Conservation (phyloP, 2,113 vertebrate species). For the Callipepla squamata region DNA sequence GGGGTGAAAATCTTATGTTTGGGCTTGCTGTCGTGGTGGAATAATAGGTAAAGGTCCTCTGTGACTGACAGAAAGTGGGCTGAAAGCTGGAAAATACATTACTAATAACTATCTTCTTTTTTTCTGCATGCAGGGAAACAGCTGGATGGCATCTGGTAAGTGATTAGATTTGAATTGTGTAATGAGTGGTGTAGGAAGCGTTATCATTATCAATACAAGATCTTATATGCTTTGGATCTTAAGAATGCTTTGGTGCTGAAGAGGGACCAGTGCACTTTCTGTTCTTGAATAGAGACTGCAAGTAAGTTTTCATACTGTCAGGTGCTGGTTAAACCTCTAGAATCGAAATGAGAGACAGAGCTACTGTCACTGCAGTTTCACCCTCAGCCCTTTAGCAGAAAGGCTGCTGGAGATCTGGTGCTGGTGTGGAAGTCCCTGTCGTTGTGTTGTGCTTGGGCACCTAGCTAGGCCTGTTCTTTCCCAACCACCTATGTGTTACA, state of each 20-base stretch:
- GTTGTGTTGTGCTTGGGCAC: background rate
- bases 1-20: background rate
- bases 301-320: background rate
- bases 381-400: background rate
- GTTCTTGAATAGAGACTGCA: background rate
- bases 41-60: background rate
- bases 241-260: background rate
- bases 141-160: constrained; percentile 97
- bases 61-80: constrained; percentile 12
- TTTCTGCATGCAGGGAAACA: constrained; percentile 87
- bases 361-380: background rate
- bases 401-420: background rate
- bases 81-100: background rate
- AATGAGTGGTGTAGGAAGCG: background rate
- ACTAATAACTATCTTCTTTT: constrained; percentile 57
- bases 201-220: background rate
- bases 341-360: background rate
- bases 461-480: background rate
- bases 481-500: background rate
- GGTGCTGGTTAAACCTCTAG: background rate
- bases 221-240: background rate
- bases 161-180: constrained; percentile 53
- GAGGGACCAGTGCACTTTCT: background rate
- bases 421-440: background rate
- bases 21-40: background rate